Percentiles rank a stretch among this genome's conserved stretches.
phyloP scores from a whole-genome alignment of 2,888 invertebrate species.

The Ischnus inquisitorius region DNA sequence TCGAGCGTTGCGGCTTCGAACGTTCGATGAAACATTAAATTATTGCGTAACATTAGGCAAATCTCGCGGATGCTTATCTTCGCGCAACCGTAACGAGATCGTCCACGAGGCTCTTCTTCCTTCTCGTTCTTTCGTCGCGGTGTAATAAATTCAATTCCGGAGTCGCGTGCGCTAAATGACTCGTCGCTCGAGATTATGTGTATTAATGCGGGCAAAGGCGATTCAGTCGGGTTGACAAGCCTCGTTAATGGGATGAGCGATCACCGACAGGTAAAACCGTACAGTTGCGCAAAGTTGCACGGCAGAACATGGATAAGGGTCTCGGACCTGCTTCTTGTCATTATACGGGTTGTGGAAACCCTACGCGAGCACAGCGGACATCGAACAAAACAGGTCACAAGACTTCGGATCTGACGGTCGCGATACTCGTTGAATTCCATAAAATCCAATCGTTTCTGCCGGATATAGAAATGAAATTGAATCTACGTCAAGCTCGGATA shows the following conservation, averaged over 20 bases:
- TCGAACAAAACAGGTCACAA: constrained; percentile 31
- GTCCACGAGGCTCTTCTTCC: background rate
- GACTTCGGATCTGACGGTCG: background rate
- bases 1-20: constrained; percentile 29
- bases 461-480: background rate
- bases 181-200: constrained; percentile 1
- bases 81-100: background rate
- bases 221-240: constrained; percentile 32
- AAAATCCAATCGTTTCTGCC: background rate
- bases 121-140: too few species aligned
- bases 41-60: constrained; percentile 46
- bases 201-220: constrained; percentile 33
- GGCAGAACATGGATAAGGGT: constrained; percentile 51
- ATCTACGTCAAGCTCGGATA: too few species aligned
- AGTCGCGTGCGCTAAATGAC: background rate
- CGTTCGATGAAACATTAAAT: constrained; percentile 41
- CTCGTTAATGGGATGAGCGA: constrained; percentile 64
- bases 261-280: constrained; percentile 63
- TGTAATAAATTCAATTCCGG: too few species aligned
- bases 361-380: constrained; percentile 20
- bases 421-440: background rate
- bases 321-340: constrained; percentile 51
- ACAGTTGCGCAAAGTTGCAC: constrained; percentile 63
- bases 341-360: constrained; percentile 66
- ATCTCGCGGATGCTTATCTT: constrained; percentile 9